Evolutionary conservation across 2,888 invertebrate genomes (phyloP).

Genomic region (Petrolisthes manimaculis): DNA sequence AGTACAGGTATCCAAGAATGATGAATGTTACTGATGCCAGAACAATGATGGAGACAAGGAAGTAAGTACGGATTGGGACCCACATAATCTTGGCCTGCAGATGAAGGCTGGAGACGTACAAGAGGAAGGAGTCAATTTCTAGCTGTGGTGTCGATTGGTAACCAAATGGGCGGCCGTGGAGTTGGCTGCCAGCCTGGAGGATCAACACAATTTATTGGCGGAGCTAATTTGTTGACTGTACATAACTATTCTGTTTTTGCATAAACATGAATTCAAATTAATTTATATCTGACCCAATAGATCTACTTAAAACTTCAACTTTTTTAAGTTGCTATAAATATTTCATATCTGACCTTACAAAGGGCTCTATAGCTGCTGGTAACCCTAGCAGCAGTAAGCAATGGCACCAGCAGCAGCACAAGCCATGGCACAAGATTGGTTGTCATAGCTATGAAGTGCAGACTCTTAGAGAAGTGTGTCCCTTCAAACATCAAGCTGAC

Average conservation of each 20-base stretch:
- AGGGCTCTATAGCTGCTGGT: slow-evolving; percentile 78
- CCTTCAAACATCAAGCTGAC: too few relatives aligned
- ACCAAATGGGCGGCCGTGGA: slow-evolving; percentile 82
- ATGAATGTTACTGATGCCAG: slow-evolving; percentile 21
- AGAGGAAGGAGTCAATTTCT: slow-evolving; percentile 81
- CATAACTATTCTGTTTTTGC: not conserved
- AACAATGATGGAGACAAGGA: slow-evolving; percentile 44
- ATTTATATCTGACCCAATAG: not conserved
- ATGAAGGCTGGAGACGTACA: slow-evolving; percentile 82
- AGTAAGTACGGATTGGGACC: slow-evolving; percentile 74
- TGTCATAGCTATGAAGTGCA: slow-evolving; percentile 76
- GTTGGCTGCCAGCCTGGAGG: slow-evolving; percentile 77
- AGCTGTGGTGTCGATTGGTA: slow-evolving; percentile 83
- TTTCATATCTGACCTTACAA: not conserved
- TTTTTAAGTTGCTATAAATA: not conserved
- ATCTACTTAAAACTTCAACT: not conserved
- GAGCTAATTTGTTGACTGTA: too few relatives aligned
- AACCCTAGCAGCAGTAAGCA: slow-evolving; percentile 83
- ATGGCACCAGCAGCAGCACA: slow-evolving; percentile 77
- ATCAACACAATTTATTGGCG: too few relatives aligned
- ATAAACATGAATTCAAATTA: not conserved
- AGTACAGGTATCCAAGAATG: slow-evolving; percentile 41
- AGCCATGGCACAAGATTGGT: slow-evolving; percentile 78
- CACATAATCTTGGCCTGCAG: slow-evolving; percentile 82
- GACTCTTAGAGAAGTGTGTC: not conserved